Evolutionary conservation across 2,113 vertebrate genomes (phyloP).

Genomic region (Peromyscus maniculatus): DNA sequence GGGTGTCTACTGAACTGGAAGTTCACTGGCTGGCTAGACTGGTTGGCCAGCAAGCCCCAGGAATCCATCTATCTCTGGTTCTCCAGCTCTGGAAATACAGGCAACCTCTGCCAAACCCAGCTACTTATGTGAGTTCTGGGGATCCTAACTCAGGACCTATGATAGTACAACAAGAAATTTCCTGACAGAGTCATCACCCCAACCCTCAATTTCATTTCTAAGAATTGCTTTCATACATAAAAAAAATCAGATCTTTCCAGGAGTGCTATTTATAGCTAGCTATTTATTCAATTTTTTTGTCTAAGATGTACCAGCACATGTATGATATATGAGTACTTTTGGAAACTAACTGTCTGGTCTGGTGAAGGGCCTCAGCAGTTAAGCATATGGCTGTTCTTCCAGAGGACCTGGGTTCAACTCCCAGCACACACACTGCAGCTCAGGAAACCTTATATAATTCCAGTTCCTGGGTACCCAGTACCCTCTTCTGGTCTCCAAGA

Average conservation of each 20-base stretch:
- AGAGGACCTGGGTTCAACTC: not conserved
- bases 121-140: not conserved
- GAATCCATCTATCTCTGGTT: not conserved
- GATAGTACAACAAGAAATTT: not conserved
- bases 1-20: not conserved
- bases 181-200: not conserved
- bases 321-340: not conserved
- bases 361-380: not conserved
- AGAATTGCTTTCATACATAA: not conserved
- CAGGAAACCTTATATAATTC: not conserved
- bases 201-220: not conserved
- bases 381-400: not conserved
- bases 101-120: not conserved
- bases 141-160: not conserved
- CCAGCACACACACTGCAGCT: not conserved
- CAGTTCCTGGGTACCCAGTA: not conserved
- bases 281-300: conserved; percentile 26
- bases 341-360: not conserved
- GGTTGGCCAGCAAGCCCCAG: not conserved
- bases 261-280: not conserved
- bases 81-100: not conserved
- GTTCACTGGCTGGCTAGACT: not conserved
- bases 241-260: not conserved
- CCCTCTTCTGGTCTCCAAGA: not conserved
- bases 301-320: not conserved